Percentiles rank a stretch among this genome's conserved stretches.
These are phyloP conservation scores for Saccopteryx leptura DNA, from an alignment of 2,113 vertebrate genomes.

Conservation along the genomic window DNA sequence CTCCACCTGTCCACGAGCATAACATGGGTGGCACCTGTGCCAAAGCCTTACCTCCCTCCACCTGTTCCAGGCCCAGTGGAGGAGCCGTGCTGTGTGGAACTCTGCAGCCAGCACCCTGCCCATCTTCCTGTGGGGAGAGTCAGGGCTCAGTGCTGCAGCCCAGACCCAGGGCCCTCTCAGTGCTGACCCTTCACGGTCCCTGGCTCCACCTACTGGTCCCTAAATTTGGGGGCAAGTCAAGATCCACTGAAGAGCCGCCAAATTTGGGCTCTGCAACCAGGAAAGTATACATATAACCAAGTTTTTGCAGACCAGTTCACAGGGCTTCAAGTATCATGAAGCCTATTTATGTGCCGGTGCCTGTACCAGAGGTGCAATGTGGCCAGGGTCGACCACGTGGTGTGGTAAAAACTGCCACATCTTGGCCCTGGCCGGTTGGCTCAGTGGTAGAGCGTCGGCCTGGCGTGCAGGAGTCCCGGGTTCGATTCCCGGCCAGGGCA, in stretches of 20 bases:
- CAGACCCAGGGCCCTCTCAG: not conserved
- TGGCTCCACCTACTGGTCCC: not conserved
- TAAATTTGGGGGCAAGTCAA: not conserved
- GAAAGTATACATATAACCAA: not conserved
- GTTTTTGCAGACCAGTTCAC: no score
- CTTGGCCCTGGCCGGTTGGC: not conserved
- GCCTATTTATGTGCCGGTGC: not conserved
- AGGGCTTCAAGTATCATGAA: no score
- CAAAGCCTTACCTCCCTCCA: slow-evolving; percentile 89
- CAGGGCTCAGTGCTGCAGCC: not conserved
- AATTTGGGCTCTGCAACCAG: not conserved
- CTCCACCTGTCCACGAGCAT: slow-evolving; percentile 20
- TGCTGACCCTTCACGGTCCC: fast-evolving
- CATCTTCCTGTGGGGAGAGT: slow-evolving; percentile 79
- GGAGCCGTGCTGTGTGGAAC: slow-evolving; percentile 77
- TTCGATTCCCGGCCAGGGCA: no score
- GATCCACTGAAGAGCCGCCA: not conserved
- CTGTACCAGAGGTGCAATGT: no score
- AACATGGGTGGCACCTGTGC: fast-evolving
- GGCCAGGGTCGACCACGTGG: fast-evolving
- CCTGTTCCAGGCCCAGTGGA: slow-evolving; percentile 84
- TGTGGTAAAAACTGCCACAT: not conserved
- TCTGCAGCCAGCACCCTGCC: slow-evolving; percentile 73
- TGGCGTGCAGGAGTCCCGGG: no score
- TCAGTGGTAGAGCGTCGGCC: no score